These are phyloP conservation scores for Platypus cylindrus DNA, from an alignment of 2,888 invertebrate genomes.

Conservation along the genomic window DNA sequence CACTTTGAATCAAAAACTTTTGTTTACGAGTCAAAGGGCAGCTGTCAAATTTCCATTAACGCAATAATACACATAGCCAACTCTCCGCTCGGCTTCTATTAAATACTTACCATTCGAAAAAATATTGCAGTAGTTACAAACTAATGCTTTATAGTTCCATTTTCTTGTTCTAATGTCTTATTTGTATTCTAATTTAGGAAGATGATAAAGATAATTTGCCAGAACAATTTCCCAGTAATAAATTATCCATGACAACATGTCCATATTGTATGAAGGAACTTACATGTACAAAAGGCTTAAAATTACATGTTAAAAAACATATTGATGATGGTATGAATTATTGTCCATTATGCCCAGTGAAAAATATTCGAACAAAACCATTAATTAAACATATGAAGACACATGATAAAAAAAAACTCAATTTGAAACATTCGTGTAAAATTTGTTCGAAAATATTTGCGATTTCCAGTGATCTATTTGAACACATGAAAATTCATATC, in stretches of 20 bases:
- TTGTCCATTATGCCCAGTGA: constrained; percentile 29
- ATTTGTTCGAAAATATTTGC: constrained; percentile 18
- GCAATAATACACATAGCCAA: too few species aligned
- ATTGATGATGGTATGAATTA: constrained; percentile 29
- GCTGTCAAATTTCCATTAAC: too few species aligned
- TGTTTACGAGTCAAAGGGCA: too few species aligned
- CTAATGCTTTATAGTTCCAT: neutral
- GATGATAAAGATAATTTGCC: constrained; percentile 23
- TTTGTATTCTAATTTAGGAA: constrained; percentile 8
- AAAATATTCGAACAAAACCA: constrained; percentile 30
- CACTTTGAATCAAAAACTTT: too few species aligned
- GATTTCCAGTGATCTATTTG: constrained; percentile 17
- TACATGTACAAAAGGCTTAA: constrained; percentile 27
- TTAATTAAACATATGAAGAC: constrained; percentile 29
- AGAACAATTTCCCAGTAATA: constrained; percentile 9
- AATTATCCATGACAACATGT: constrained; percentile 22
- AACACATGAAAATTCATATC: constrained; percentile 19
- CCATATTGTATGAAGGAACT: constrained; percentile 28
- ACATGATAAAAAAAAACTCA: constrained; percentile 23
- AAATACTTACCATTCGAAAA: neutral
- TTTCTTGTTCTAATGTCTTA: neutral
- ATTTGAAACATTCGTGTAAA: constrained; percentile 20
- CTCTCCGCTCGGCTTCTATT: too few species aligned
- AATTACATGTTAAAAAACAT: constrained; percentile 29
- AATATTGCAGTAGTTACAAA: neutral